Evolutionary conservation across 2,888 invertebrate genomes (phyloP).

Genomic region (Campopleginae sp.): DNA sequence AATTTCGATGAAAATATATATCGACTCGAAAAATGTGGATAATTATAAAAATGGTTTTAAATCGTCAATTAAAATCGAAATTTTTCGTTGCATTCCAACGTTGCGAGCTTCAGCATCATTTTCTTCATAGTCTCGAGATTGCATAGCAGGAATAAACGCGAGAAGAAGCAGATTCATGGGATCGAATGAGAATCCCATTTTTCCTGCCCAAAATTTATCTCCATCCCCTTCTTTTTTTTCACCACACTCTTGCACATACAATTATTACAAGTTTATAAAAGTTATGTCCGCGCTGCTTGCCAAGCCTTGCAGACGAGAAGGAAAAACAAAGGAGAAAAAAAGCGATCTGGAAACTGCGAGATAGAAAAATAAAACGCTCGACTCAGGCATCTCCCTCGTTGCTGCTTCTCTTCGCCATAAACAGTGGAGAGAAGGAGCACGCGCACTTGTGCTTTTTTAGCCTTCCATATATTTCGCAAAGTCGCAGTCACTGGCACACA

Average conservation of each 20-base stretch:
- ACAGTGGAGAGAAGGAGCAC: conserved; percentile 17
- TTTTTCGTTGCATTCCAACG: no score
- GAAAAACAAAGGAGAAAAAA: conserved; percentile 24
- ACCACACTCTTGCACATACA: background rate
- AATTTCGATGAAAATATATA: no score
- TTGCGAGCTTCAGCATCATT: no score
- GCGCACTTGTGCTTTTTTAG: conserved; percentile 22
- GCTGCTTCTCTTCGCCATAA: conserved; percentile 46
- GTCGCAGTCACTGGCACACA: conserved; percentile 41
- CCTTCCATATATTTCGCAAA: conserved; percentile 45
- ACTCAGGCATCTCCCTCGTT: conserved; percentile 43
- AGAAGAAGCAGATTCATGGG: background rate
- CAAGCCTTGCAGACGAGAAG: conserved; percentile 65
- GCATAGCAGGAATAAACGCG: no score
- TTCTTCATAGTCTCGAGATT: no score
- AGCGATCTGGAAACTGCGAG: background rate
- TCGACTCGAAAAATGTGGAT: no score
- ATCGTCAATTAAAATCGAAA: no score
- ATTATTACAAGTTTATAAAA: conserved; percentile 20
- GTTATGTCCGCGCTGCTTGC: conserved; percentile 68
- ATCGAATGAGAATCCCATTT: background rate
- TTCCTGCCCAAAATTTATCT: conserved; percentile 4
- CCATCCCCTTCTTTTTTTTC: conserved; percentile 11
- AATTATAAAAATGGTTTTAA: no score
- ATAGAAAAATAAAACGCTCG: conserved; percentile 8